A percentile compares a stretch with the other conserved stretches of the same genome.
phyloP scores from a whole-genome alignment of 2,113 vertebrate genomes.

The Pedionomus torquatus region DNA sequence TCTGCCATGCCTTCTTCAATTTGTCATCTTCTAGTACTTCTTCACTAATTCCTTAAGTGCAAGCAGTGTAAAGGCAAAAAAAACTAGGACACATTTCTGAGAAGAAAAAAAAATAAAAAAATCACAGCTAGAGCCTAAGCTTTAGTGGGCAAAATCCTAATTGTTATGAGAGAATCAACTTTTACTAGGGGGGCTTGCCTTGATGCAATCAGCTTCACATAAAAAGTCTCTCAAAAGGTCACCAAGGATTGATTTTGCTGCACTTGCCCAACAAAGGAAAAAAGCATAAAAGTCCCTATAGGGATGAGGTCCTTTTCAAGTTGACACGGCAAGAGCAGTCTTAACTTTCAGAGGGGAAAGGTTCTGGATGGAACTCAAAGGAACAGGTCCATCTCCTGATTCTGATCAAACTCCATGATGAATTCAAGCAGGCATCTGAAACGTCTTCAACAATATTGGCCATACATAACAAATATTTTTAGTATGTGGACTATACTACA shows the following conservation, averaged over 20 bases:
- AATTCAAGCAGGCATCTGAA: background rate
- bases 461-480: background rate
- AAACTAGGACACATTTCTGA: background rate
- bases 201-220: background rate
- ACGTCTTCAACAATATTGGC: background rate
- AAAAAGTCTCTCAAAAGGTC: background rate
- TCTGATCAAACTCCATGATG: background rate
- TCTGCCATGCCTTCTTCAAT: background rate
- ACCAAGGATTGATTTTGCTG: background rate
- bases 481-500: background rate
- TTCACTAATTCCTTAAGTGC: background rate
- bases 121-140: background rate
- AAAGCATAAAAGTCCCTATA: background rate
- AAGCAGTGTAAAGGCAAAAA: background rate
- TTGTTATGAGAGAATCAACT: background rate
- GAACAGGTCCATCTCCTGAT: background rate
- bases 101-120: background rate
- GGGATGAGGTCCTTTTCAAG: background rate
- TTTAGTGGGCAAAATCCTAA: background rate
- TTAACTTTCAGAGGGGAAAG: background rate
- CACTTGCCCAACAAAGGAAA: background rate
- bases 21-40: background rate
- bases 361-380: background rate
- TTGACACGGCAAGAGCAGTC: background rate
- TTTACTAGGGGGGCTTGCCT: fast-evolving